Evolutionary conservation across 2,113 vertebrate species (phyloP), one percentile per base, ranked within the genome.

Genomic region (Globicephala melas): DNA sequence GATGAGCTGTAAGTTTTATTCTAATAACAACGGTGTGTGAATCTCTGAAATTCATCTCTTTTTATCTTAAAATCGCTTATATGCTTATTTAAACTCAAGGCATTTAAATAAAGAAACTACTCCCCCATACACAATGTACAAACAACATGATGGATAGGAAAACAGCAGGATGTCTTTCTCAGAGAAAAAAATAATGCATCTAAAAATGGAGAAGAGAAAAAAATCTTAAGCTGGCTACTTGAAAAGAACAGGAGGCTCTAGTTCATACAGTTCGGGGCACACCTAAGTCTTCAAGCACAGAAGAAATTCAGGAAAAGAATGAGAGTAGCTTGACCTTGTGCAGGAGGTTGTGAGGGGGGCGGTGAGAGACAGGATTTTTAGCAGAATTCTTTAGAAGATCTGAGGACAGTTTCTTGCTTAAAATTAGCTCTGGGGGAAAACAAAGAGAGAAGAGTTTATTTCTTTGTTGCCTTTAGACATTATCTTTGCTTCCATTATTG

Each of bases 51-150:
- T 83, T 41, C 44, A 86, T 60, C 73, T 77, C 44, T 94, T 76
- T 93, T 67, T 70, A 74, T 86, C 73, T 97, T 93, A 89, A 94
- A 74, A 91, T 95, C 89, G 33, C 82, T 96, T 76, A 17, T 53
- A 41, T 20, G 26, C 15, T 53, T 53, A 53, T 53, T 18, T 53
- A 53, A 94, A 86, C 60, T 63, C 58, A 95, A 91, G 31, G 26
- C 13, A 8, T 79, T 91, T 93, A 94, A 97, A 79, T 91, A 95
- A 93, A 94, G 68, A 77, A 82, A 12, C 31, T 15, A 41, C 68
- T 91, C 76, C 77, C 60, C 50, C 47, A 53, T 13, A 89, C 11
- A 28, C 76, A 70, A 89, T 55, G 11, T 77, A 82, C 70, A 91
- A 90, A 88, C 53, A 96, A 85, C 70, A 62, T 14, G 55, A 86